Evolutionary conservation across 2,888 invertebrate species (phyloP).

Genomic region (Machimus atricapillus): DNA sequence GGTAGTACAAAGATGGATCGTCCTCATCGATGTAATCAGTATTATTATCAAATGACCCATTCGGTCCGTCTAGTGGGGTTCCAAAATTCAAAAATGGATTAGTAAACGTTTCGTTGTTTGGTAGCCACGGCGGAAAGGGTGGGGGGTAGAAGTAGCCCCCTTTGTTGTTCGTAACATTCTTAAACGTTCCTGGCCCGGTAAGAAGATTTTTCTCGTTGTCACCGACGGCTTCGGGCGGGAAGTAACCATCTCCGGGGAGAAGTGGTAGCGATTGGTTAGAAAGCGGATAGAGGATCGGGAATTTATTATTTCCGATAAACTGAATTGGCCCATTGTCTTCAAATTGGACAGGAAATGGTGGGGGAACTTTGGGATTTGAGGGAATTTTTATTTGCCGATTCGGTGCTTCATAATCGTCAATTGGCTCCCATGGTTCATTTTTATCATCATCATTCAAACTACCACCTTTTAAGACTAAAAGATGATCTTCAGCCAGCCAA

Average conservation of each 20-base stretch:
- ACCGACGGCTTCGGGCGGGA: conserved; percentile 54
- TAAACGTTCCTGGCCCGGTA: conserved; percentile 67
- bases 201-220: conserved; percentile 65
- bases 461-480: conserved; percentile 83
- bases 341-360: conserved; percentile 92
- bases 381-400: conserved; percentile 85
- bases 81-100: conserved; percentile 52
- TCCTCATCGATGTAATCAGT: conserved; percentile 85
- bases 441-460: conserved; percentile 64
- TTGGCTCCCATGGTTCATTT: conserved; percentile 76
- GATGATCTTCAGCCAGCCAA: conserved; percentile 89
- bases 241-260: conserved; percentile 65
- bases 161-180: conserved; percentile 53
- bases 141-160: conserved; percentile 67
- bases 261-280: conserved; percentile 74
- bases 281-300: conserved; percentile 65
- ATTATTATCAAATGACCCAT: conserved; percentile 69
- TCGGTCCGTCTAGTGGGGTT: conserved; percentile 51
- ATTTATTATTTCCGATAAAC: conserved; percentile 80
- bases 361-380: conserved; percentile 81
- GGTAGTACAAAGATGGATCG: conserved; percentile 90
- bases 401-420: conserved; percentile 85
- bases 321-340: conserved; percentile 84
- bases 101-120: conserved; percentile 55
- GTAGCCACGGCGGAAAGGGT: conserved; percentile 69